These are phyloP conservation scores for Ostrea denselamellosa DNA, from an alignment of 1,140 invertebrate genomes.

Conservation along the genomic window DNA sequence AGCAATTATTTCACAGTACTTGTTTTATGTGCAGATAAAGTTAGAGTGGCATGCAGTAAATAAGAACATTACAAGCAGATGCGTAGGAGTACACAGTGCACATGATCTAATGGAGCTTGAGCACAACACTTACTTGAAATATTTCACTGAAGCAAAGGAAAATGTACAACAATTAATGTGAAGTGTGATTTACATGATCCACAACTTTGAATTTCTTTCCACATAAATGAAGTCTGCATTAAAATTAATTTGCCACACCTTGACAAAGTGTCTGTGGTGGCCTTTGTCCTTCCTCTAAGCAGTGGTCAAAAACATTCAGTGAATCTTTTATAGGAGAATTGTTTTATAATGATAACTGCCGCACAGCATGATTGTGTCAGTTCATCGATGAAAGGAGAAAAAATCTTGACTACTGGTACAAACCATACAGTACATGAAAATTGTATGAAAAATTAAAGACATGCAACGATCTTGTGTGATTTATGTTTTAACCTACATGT, in stretches of 20 bases:
- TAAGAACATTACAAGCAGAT: neutral
- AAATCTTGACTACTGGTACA: neutral
- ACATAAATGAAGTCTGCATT: neutral
- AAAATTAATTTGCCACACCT: no score
- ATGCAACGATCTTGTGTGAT: neutral
- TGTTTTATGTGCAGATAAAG: neutral
- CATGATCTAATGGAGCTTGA: constrained; percentile 15
- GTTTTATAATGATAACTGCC: neutral
- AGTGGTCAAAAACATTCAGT: no score
- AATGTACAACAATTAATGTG: constrained; percentile 33
- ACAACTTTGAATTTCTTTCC: neutral
- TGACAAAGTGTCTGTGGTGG: no score
- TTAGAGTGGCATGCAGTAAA: neutral
- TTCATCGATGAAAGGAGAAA: neutral
- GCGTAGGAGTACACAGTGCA: neutral
- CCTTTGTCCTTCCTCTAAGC: no score
- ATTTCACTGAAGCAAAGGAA: constrained; percentile 74
- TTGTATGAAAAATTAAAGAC: neutral
- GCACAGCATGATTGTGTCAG: neutral
- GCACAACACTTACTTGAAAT: constrained; percentile 77
- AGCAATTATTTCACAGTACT: no score
- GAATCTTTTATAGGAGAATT: neutral
- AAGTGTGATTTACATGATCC: neutral
- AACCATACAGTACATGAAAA: neutral
- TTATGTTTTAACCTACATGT: constrained; percentile 78